Evolutionary conservation across 2,113 vertebrate species (phyloP).

Genomic region (Myanophis thanlyinensis): DNA sequence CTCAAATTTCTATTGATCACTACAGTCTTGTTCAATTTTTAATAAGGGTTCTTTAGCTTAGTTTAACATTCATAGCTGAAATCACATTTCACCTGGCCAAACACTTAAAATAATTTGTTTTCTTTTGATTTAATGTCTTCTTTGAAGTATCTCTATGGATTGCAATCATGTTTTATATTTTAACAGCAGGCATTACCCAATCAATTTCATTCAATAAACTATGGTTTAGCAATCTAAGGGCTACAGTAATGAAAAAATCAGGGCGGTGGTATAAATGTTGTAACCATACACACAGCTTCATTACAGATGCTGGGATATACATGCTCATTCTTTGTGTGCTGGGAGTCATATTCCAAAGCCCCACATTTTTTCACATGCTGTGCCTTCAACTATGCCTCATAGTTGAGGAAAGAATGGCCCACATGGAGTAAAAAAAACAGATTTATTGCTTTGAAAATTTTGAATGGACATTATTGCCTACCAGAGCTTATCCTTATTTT

Average conservation of each 20-base stretch:
- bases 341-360: neutral
- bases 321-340: neutral
- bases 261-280: neutral
- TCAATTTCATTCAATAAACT: neutral
- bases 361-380: neutral
- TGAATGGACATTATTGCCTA: constrained; percentile 7
- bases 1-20: neutral
- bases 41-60: neutral
- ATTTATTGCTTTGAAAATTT: constrained; percentile 7
- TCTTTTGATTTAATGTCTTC: neutral
- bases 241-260: neutral
- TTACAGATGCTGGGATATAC: neutral
- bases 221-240: neutral
- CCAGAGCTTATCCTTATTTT: constrained; percentile 6
- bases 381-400: neutral
- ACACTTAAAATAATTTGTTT: neutral
- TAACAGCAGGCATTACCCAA: neutral
- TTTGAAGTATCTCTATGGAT: neutral
- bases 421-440: neutral
- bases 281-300: neutral
- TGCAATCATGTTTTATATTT: neutral
- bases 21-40: neutral
- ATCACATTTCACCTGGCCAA: neutral
- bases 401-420: neutral
- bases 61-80: neutral